phyloP scores from a whole-genome alignment of 2,888 invertebrate genomes.

The Ectobius pallidus region DNA sequence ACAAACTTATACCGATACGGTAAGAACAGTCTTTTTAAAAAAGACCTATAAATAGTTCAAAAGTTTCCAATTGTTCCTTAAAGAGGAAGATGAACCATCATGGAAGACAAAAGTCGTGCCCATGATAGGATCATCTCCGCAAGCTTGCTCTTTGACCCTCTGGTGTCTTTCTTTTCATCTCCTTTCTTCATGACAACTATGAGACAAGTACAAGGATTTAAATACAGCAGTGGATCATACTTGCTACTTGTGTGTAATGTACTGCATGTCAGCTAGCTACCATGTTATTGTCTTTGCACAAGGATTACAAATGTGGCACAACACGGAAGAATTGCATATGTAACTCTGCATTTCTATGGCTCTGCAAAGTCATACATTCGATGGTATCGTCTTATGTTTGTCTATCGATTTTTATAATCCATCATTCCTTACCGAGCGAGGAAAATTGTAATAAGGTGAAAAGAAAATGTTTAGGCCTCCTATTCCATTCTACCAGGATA shows the following conservation, averaged over 20 bases:
- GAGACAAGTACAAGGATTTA: neutral
- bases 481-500: too few species aligned
- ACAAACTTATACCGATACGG: neutral
- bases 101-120: neutral
- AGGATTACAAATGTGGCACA: conserved; percentile 1
- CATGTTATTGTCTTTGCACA: neutral
- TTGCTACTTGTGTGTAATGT: neutral
- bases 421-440: too few species aligned
- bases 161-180: neutral
- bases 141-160: neutral
- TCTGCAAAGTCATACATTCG: too few species aligned
- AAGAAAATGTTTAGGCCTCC: too few species aligned
- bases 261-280: neutral
- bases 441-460: too few species aligned
- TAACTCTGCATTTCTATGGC: too few species aligned
- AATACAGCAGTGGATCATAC: conserved; percentile 7
- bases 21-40: neutral
- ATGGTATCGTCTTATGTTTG: too few species aligned
- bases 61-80: conserved; percentile 35
- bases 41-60: conserved; percentile 37
- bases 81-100: conserved; percentile 19
- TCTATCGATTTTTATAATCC: too few species aligned
- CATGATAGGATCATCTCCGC: conserved; percentile 17
- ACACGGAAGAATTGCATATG: conserved; percentile 13
- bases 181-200: neutral